Percentiles rank a stretch among this genome's conserved stretches.
Evolutionary conservation across 2,113 vertebrate genomes (phyloP).

Genomic region (Archocentrus centrarchus): DNA sequence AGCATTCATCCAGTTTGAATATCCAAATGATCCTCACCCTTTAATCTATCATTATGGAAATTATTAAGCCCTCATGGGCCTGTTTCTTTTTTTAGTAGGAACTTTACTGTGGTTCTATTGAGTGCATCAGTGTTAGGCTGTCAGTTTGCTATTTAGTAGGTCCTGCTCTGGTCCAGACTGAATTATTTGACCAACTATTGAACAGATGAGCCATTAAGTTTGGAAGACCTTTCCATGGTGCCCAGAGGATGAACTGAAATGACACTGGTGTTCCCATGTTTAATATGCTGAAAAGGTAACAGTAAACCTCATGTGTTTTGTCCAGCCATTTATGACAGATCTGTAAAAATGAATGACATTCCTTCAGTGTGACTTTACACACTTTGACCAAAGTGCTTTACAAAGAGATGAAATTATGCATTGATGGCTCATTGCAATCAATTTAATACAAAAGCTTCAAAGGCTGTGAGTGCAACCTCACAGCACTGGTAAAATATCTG

Average conservation of each 20-base stretch:
- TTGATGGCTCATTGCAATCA: not conserved
- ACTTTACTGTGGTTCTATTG: not conserved
- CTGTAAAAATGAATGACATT: not conserved
- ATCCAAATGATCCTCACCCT: conserved; percentile 6
- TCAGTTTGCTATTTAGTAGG: not conserved
- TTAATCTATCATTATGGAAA: conserved; percentile 12
- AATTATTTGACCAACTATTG: not conserved
- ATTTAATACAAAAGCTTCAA: not conserved
- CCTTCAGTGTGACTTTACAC: not conserved
- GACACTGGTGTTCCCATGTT: not conserved
- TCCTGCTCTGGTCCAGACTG: not conserved
- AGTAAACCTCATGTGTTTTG: not conserved
- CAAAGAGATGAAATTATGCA: not conserved
- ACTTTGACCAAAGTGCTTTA: not conserved
- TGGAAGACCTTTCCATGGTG: not conserved
- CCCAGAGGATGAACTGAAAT: not conserved
- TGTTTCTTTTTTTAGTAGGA: not conserved
- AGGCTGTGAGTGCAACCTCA: too few species aligned
- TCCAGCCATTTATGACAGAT: not conserved
- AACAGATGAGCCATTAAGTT: not conserved
- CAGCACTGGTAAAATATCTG: too few species aligned
- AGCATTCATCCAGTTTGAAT: conserved; percentile 2
- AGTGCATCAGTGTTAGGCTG: not conserved
- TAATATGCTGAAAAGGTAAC: not conserved
- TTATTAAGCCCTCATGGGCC: not conserved